A percentile compares a stretch with the other conserved stretches of the same genome.
phyloP scores from a whole-genome alignment of 2,797 vertebrate genomes.

The Chaetodon trifasciatus region DNA sequence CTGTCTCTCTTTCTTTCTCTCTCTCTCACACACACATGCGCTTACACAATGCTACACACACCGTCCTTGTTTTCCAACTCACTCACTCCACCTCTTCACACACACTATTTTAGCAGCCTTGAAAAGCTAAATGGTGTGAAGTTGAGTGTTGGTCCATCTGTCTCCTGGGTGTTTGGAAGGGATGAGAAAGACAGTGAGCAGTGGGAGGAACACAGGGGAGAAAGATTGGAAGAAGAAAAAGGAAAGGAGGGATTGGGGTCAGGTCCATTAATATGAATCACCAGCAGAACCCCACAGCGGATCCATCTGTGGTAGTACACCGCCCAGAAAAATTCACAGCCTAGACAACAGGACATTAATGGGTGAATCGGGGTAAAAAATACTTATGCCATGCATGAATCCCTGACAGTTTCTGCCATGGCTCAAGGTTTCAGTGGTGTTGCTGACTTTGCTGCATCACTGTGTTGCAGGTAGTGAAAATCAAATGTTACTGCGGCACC shows the following conservation, averaged over 20 bases:
- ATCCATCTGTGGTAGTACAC: constrained; percentile 76
- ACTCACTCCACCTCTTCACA: constrained; percentile 69
- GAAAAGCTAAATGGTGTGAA: constrained; percentile 87
- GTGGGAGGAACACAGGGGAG: constrained; percentile 59
- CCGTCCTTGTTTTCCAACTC: constrained; percentile 57
- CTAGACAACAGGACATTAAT: constrained; percentile 68
- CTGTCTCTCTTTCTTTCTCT: constrained; percentile 1
- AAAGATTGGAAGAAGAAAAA: constrained; percentile 72
- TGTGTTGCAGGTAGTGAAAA: constrained; percentile 29
- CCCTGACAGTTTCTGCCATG: constrained; percentile 44
- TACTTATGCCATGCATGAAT: constrained; percentile 60
- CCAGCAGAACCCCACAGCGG: constrained; percentile 80
- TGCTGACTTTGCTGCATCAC: constrained; percentile 30
- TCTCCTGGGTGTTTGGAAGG: constrained; percentile 80
- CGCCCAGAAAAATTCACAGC: constrained; percentile 71
- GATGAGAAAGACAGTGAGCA: constrained; percentile 72
- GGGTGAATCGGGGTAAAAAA: constrained; percentile 58
- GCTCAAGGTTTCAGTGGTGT: constrained; percentile 43
- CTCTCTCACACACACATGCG: constrained; percentile 5
- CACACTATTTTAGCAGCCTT: constrained; percentile 82
- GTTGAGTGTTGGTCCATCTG: constrained; percentile 85
- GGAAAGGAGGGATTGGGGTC: constrained; percentile 76
- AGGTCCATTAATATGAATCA: constrained; percentile 85
- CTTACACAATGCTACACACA: constrained; percentile 42
- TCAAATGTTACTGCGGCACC: constrained; percentile 18